A percentile compares a stretch with the other conserved stretches of the same genome.
phyloP scores from a whole-genome alignment of 2,797 vertebrate species.

The Remorina albescens region DNA sequence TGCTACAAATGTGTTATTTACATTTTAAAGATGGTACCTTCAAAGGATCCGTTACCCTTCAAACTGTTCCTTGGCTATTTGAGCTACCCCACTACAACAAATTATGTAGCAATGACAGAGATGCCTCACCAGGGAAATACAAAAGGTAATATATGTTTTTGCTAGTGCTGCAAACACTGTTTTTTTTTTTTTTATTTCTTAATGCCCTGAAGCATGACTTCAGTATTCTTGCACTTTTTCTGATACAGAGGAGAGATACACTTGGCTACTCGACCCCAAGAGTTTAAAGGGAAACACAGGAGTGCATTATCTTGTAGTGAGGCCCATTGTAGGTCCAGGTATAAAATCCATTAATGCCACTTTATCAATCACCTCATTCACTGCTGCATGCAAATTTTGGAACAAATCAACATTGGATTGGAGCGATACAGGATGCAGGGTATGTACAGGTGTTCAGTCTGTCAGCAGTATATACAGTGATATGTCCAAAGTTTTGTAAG shows the following conservation, averaged over 20 bases:
- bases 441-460: conserved; percentile 69
- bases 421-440: conserved; percentile 88
- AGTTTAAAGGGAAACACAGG: conserved; percentile 84
- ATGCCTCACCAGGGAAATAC: conserved; percentile 82
- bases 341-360: conserved; percentile 79
- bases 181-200: background rate
- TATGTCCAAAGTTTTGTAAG: background rate
- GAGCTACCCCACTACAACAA: conserved; percentile 86
- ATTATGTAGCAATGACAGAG: conserved; percentile 79
- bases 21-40: conserved; percentile 83
- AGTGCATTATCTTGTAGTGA: conserved; percentile 87
- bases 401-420: conserved; percentile 83
- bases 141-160: conserved; percentile 69
- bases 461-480: background rate
- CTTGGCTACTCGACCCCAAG: conserved; percentile 88
- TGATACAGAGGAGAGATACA: conserved; percentile 84
- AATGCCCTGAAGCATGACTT: background rate
- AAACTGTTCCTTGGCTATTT: conserved; percentile 86
- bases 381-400: conserved; percentile 91
- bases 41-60: conserved; percentile 80
- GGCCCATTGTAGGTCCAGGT: conserved; percentile 82
- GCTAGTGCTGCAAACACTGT: background rate
- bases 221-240: conserved; percentile 32
- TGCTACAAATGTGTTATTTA: background rate
- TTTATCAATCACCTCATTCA: conserved; percentile 87